phyloP scores from a whole-genome alignment of 2,888 invertebrate genomes.

The Tetragonisca angustula region DNA sequence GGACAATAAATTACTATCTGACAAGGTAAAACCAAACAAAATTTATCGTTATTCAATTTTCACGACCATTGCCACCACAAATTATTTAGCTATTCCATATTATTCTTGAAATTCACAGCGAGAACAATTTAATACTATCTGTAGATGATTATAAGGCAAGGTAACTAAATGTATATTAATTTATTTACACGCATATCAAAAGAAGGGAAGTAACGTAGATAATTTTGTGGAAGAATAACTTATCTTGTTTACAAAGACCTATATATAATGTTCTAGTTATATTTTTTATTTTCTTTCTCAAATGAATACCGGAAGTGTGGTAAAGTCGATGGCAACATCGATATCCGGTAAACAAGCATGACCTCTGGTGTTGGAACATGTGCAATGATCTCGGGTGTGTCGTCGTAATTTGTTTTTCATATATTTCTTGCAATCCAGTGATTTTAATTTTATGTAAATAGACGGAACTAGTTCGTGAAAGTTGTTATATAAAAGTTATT shows the following conservation, averaged over 20 bases:
- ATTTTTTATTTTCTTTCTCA: background rate
- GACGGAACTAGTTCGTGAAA: background rate
- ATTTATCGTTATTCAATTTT: background rate
- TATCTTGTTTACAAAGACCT: background rate
- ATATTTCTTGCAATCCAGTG: background rate
- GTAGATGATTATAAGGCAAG: background rate
- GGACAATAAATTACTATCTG: constrained; percentile 5
- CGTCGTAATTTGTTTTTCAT: background rate
- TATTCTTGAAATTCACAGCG: no score
- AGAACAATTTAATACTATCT: background rate
- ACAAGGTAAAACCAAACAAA: constrained; percentile 51
- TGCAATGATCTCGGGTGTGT: background rate
- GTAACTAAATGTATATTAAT: background rate
- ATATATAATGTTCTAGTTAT: no score
- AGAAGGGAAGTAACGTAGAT: background rate
- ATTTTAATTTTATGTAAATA: background rate
- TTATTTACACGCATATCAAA: background rate
- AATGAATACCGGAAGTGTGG: constrained; percentile 33
- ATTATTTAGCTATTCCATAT: background rate
- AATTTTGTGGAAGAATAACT: background rate
- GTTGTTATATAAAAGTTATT: background rate
- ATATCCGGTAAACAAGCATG: constrained; percentile 31
- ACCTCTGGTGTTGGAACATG: constrained; percentile 35
- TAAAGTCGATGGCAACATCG: constrained; percentile 1
- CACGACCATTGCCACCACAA: no score